A percentile compares a stretch with the other conserved stretches of the same genome.
Evolutionary conservation across 2,113 vertebrate genomes (phyloP).

Genomic region (Oplegnathus fasciatus): DNA sequence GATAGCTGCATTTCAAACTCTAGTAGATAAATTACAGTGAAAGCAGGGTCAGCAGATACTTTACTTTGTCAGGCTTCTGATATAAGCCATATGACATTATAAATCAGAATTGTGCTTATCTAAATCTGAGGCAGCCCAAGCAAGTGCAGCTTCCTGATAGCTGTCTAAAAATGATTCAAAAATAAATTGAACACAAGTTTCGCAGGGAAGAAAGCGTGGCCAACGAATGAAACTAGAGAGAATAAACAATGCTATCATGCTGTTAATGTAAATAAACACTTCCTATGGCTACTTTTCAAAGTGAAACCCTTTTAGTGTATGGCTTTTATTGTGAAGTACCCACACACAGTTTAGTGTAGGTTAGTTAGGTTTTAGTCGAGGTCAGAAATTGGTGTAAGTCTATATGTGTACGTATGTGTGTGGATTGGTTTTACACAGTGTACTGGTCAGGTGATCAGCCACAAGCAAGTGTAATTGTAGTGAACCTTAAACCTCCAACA

Average conservation of each 20-base stretch:
- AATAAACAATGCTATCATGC: neutral
- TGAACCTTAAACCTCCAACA: neutral
- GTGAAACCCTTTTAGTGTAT: neutral
- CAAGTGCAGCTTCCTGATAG: neutral
- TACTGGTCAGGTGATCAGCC: neutral
- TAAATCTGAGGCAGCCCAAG: neutral
- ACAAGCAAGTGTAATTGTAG: neutral
- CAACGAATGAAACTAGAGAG: neutral
- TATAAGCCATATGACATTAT: slow-evolving; percentile 9
- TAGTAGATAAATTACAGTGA: slow-evolving; percentile 21
- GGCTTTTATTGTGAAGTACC: slow-evolving; percentile 8
- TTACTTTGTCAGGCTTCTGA: slow-evolving; percentile 15
- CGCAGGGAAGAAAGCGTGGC: neutral
- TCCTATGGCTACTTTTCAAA: neutral
- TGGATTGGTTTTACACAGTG: neutral
- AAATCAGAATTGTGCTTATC: slow-evolving; percentile 21
- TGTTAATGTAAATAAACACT: neutral
- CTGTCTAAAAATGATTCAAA: slow-evolving; percentile 16
- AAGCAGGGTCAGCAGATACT: slow-evolving; percentile 22
- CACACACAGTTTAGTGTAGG: neutral
- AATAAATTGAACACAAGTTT: slow-evolving; percentile 7
- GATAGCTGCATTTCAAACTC: slow-evolving; percentile 43
- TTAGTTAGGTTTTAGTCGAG: too few species aligned
- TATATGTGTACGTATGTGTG: neutral
- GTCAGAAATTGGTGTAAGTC: neutral